phyloP scores from a whole-genome alignment of 2,888 invertebrate genomes.

The Mellilla xanthometata region DNA sequence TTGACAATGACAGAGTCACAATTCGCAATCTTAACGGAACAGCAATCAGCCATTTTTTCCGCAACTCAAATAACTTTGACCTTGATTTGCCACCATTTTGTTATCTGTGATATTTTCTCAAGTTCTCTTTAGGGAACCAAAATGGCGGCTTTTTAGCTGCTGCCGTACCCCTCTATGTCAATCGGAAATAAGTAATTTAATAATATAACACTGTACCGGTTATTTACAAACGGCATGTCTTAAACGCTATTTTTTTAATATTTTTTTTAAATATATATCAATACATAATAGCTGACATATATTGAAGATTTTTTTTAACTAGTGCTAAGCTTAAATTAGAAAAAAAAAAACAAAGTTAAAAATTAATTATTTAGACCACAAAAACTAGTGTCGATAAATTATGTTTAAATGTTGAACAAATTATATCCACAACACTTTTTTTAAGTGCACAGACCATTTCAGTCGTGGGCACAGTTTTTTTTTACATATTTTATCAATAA shows the following conservation, averaged over 20 bases:
- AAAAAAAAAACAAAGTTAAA: conserved; percentile 25
- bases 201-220: conserved; percentile 24
- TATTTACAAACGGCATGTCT: conserved; percentile 28
- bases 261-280: conserved; percentile 20
- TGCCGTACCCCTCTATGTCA: too few species aligned
- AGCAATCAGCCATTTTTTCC: too few species aligned
- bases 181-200: conserved; percentile 21
- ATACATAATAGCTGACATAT: conserved; percentile 21
- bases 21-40: too few species aligned
- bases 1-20: too few species aligned
- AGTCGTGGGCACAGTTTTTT: conserved; percentile 8
- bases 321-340: conserved; percentile 25
- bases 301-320: conserved; percentile 25
- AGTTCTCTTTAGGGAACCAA: too few species aligned
- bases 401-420: conserved; percentile 12
- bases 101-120: too few species aligned
- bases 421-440: not conserved
- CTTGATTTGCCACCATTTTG: too few species aligned
- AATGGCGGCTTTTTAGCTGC: too few species aligned
- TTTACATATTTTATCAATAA: conserved; percentile 2
- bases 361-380: conserved; percentile 18
- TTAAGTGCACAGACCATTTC: conserved; percentile 12
- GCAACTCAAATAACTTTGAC: too few species aligned
- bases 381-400: conserved; percentile 12
- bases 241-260: conserved; percentile 18